Conservation (phyloP, 2,113 vertebrate species). For the Heteronetta atricapilla region DNA sequence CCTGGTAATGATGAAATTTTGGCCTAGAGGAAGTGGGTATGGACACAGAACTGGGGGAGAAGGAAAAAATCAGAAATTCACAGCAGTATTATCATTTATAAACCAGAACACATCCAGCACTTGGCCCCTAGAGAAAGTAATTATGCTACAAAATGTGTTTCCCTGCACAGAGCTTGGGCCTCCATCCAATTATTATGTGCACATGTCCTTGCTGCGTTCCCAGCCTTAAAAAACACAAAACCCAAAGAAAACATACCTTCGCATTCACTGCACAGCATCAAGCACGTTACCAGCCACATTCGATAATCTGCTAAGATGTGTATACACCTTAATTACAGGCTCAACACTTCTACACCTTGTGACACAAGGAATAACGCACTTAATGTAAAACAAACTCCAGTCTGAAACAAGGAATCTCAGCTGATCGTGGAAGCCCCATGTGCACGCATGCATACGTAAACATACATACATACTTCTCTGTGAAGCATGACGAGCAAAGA, state of each 20-base stretch:
- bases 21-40: neutral
- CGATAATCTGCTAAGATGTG: neutral
- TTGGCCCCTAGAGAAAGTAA: neutral
- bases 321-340: neutral
- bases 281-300: neutral
- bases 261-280: neutral
- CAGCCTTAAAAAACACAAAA: neutral
- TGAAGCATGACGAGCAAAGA: neutral
- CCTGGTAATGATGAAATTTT: neutral
- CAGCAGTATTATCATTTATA: neutral
- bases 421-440: neutral
- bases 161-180: conserved; percentile 29
- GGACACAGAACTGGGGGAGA: neutral
- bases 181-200: conserved; percentile 33
- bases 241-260: conserved; percentile 25
- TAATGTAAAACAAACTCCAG: conserved; percentile 2
- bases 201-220: conserved; percentile 10
- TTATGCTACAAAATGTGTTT: conserved; percentile 6
- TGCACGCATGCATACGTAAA: neutral
- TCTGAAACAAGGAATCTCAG: neutral
- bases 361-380: conserved; percentile 22
- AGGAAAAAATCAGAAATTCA: neutral
- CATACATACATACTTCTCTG: neutral
- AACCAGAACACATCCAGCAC: neutral
- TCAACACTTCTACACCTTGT: conserved; percentile 4